phyloP scores from a whole-genome alignment of 2,888 invertebrate species.

The Athalia rosae region DNA sequence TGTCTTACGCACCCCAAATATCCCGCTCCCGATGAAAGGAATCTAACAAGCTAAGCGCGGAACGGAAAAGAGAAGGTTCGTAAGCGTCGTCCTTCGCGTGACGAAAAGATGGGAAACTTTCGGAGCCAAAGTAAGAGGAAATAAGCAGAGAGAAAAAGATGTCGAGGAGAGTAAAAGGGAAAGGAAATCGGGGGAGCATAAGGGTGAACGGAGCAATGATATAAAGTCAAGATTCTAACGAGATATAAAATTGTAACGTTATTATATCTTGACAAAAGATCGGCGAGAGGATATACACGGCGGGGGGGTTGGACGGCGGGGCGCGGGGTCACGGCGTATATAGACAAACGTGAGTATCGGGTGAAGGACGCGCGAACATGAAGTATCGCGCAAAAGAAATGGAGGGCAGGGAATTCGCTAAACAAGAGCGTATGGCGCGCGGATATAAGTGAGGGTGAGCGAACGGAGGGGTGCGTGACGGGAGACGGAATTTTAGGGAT shows the following conservation, averaged over 20 bases:
- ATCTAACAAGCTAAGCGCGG: constrained; percentile 6
- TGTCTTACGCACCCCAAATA: no score
- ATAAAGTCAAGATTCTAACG: constrained; percentile 35
- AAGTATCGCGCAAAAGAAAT: constrained; percentile 3
- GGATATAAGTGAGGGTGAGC: background rate
- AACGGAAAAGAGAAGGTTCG: background rate
- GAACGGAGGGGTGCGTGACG: background rate
- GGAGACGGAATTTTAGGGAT: constrained; percentile 51
- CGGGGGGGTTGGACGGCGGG: background rate
- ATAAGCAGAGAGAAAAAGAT: background rate
- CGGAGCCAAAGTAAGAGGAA: no score
- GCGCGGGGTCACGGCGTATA: background rate
- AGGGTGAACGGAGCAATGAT: background rate
- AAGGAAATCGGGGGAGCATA: background rate
- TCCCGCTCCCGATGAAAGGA: background rate
- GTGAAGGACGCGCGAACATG: constrained; percentile 4
- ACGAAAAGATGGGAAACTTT: background rate
- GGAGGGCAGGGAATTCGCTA: constrained; percentile 10
- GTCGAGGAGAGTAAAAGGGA: background rate
- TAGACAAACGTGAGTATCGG: background rate
- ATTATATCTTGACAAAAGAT: constrained; percentile 32
- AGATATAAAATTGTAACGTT: constrained; percentile 33
- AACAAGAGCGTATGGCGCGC: constrained; percentile 12
- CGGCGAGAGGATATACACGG: background rate
- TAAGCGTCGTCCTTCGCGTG: background rate